These are phyloP conservation scores for Teleiodes luculella DNA, from an alignment of 2,888 invertebrate species.

Conservation along the genomic window DNA sequence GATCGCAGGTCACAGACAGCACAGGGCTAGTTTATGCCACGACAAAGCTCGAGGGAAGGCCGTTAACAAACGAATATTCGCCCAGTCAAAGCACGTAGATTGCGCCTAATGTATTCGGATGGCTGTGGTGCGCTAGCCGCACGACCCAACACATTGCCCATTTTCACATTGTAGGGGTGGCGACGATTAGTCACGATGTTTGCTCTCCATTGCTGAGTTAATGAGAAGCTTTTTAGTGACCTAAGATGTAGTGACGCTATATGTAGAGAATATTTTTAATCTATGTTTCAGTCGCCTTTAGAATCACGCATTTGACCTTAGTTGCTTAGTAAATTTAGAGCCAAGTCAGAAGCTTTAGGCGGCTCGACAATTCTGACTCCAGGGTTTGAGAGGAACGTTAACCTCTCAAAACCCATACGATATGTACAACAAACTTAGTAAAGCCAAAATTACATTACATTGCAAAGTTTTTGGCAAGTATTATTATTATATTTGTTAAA, in stretches of 20 bases:
- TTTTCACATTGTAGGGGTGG: constrained; percentile 22
- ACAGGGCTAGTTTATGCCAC: constrained; percentile 26
- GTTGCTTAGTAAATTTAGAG: no score
- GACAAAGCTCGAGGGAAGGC: constrained; percentile 40
- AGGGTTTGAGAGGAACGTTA: no score
- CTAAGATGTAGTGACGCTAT: no score
- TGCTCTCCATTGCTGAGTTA: not conserved
- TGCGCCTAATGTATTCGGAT: constrained; percentile 58
- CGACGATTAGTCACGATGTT: constrained; percentile 3
- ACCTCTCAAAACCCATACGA: no score
- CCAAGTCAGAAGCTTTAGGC: no score
- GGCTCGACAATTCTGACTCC: no score
- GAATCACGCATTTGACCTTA: no score
- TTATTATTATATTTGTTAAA: no score
- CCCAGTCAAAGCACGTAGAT: constrained; percentile 53
- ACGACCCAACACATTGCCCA: constrained; percentile 26
- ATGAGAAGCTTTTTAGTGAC: not conserved
- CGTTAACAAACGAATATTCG: constrained; percentile 48
- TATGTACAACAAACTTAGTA: no score
- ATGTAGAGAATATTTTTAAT: not conserved
- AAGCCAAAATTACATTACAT: no score
- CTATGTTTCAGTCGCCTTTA: not conserved
- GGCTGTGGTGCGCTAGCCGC: constrained; percentile 36
- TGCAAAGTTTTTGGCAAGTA: no score
- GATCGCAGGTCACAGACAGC: constrained; percentile 15